Evolutionary conservation across 2,888 invertebrate species (phyloP).

Genomic region (Pediacus dermestoides): DNA sequence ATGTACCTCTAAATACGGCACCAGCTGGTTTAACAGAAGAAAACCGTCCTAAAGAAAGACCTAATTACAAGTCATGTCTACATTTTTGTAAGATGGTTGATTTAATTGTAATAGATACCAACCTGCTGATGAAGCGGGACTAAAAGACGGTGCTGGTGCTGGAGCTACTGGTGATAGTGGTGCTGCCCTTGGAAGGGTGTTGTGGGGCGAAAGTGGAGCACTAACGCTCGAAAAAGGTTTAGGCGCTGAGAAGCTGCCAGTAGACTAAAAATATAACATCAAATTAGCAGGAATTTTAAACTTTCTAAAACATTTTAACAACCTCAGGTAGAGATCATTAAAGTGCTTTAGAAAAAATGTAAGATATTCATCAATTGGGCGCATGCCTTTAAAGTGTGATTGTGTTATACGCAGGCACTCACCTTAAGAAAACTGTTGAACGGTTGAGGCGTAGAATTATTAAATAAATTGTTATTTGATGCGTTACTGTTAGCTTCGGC

Average conservation of each 20-base stretch:
- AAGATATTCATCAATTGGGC: no score
- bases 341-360: no score
- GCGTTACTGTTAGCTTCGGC: slow-evolving; percentile 30
- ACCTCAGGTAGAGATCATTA: no score
- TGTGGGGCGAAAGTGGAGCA: slow-evolving; percentile 55
- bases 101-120: slow-evolving; percentile 23
- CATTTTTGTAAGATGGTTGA: slow-evolving; percentile 8
- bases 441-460: slow-evolving; percentile 37
- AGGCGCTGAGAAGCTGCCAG: slow-evolving; percentile 51
- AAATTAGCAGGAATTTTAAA: no score
- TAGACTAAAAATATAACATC: slow-evolving; percentile 18
- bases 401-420: slow-evolving; percentile 26
- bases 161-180: slow-evolving; percentile 35
- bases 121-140: slow-evolving; percentile 44
- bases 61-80: slow-evolving; percentile 13
- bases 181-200: slow-evolving; percentile 30
- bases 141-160: slow-evolving; percentile 36
- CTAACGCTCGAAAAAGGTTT: slow-evolving; percentile 58
- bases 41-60: slow-evolving; percentile 44
- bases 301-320: no score
- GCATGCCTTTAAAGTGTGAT: no score
- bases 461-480: slow-evolving; percentile 30
- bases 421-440: slow-evolving; percentile 42
- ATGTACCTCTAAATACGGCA: slow-evolving; percentile 47
- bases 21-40: slow-evolving; percentile 46